phyloP scores from a whole-genome alignment of 2,888 invertebrate species.

The Drosophila koepferae region DNA sequence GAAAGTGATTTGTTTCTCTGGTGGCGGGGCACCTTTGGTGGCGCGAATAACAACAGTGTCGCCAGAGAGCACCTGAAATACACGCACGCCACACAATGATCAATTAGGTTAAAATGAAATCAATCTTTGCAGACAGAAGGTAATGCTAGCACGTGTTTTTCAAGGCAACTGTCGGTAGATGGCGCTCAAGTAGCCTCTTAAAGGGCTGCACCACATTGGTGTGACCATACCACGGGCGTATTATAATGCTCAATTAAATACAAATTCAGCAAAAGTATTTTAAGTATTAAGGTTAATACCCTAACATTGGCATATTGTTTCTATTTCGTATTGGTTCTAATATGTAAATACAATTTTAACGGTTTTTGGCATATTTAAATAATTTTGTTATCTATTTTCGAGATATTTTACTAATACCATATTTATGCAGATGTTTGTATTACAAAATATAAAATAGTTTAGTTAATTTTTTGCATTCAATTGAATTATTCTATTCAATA shows the following conservation, averaged over 20 bases:
- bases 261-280: neutral
- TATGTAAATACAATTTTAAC: neutral
- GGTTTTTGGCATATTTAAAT: neutral
- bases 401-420: neutral
- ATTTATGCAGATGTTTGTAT: neutral
- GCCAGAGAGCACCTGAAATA: slow-evolving; percentile 94
- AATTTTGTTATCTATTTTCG: neutral
- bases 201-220: slow-evolving; percentile 43
- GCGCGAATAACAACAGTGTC: slow-evolving; percentile 97
- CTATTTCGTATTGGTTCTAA: neutral
- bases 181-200: slow-evolving; percentile 33
- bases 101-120: slow-evolving; percentile 63
- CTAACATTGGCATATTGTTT: neutral
- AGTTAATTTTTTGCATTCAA: neutral
- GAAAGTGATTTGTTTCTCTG: slow-evolving; percentile 95
- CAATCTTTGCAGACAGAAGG: slow-evolving; percentile 7
- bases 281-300: neutral
- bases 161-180: slow-evolving; percentile 28
- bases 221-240: slow-evolving; percentile 27
- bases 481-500: neutral
- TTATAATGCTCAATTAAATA: neutral
- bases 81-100: slow-evolving; percentile 12
- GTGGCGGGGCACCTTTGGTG: slow-evolving; percentile 94
- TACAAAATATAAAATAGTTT: neutral
- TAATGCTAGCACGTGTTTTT: slow-evolving; percentile 37